Percentiles rank a stretch among this genome's conserved stretches.
Evolutionary conservation across 2,113 vertebrate genomes (phyloP).

Genomic region (Mustela nigripes): DNA sequence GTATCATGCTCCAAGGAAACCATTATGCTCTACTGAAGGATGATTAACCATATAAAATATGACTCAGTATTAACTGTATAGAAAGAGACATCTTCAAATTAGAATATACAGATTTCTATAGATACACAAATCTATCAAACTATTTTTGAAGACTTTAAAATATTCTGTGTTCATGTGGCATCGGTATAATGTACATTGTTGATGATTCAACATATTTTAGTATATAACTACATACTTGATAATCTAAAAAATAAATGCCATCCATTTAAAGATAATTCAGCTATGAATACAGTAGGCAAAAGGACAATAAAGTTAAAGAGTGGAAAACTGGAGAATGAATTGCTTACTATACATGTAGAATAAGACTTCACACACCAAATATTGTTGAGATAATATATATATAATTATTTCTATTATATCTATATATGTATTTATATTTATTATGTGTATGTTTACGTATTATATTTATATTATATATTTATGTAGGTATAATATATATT

Average conservation of each 20-base stretch:
- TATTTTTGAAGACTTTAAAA: slow-evolving; percentile 49
- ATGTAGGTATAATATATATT: neutral
- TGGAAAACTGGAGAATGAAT: neutral
- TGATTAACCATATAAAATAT: slow-evolving; percentile 63
- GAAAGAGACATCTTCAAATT: slow-evolving; percentile 42
- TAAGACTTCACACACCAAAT: neutral
- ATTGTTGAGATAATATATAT: neutral
- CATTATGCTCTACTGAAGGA: slow-evolving; percentile 48
- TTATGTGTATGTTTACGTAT: neutral
- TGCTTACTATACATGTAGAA: neutral
- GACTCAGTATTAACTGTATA: slow-evolving; percentile 13
- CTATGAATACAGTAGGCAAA: neutral
- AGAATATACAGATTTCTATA: neutral
- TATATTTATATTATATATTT: neutral
- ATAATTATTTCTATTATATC: neutral
- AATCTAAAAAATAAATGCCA: slow-evolving; percentile 12
- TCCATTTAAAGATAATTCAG: slow-evolving; percentile 54
- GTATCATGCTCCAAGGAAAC: slow-evolving; percentile 2
- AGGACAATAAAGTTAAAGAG: neutral
- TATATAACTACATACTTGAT: neutral
- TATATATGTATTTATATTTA: neutral
- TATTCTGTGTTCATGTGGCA: neutral
- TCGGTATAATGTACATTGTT: neutral
- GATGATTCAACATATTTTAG: slow-evolving; percentile 41
- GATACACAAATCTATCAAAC: slow-evolving; percentile 4